phyloP scores from a whole-genome alignment of 2,113 vertebrate species.

The Oryzias javanicus region DNA sequence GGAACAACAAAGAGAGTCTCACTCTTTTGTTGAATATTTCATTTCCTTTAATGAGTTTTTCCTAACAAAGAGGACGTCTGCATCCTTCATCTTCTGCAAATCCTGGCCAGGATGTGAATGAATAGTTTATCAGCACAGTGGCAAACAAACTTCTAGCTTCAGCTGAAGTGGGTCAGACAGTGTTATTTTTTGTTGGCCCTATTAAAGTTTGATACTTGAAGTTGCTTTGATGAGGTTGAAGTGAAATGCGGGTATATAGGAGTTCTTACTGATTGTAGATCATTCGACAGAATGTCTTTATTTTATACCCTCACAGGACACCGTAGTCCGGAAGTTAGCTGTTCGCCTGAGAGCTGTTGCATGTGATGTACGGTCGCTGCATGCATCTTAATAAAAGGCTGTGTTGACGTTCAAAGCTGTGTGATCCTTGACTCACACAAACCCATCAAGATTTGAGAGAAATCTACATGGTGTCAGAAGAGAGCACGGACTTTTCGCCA shows the following conservation, averaged over 20 bases:
- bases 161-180: constrained; percentile 47
- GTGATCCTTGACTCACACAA: no score
- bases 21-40: constrained; percentile 28
- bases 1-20: background rate
- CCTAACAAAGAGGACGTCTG: constrained; percentile 24
- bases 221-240: background rate
- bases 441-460: no score
- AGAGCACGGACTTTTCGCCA: no score
- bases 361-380: no score
- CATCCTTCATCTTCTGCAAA: constrained; percentile 17
- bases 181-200: constrained; percentile 1
- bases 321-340: no score
- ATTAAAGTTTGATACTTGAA: constrained; percentile 16
- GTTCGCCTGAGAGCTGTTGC: no score
- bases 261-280: background rate
- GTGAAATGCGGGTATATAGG: background rate
- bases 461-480: no score
- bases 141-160: constrained; percentile 21
- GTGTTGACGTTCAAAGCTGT: no score
- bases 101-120: constrained; percentile 34
- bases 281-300: no score
- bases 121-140: constrained; percentile 48
- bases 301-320: no score
- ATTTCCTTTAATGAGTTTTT: constrained; percentile 36
- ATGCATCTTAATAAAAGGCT: no score